Base-by-base conservation (phyloP, 2,113 vertebrate genomes). In the Cariama cristata region DNA sequence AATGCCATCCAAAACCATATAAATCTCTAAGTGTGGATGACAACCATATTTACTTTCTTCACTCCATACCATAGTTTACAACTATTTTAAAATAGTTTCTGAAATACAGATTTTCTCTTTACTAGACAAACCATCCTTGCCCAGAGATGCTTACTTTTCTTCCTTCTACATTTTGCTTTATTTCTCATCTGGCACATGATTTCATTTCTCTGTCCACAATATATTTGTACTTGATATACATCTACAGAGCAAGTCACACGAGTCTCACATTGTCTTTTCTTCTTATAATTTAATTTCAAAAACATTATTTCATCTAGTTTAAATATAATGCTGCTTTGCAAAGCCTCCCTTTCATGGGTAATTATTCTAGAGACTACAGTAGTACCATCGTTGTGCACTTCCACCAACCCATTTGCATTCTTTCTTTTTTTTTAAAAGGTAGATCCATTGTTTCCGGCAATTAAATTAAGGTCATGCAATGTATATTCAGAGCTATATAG, bases 391-490 rank as follows among this genome's bases (percentile, higher is more conserved):
- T 16, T 60, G 60, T 71, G 72, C 56, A 68, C n/a, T 84, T 95
- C 35, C 47, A 88, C 14, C 1, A 13, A 66, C 35, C 24, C 44
- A 84, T 77, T 94, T 79, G 21, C 18, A 71, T 60, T 44, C 32
- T 63, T 71, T 77, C 6, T 4, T 12, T 89, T 66, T 85, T 60
- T 88, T 62, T 69, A 18, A 8, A 90, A 88, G 24, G 79, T 64
- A 85, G 62, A 60, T 47, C 56, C 35, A 91, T 75, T 95, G 68
- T 85, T 92, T 94, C 88, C 75, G 16, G 16, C 92, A 95, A 93
- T 88, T 90, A 94, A 94, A 87, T 88, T 81, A 86, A 88, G 33
- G 45, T 44, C 32, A 80, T 40, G 50, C 56, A 90, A 69, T n/a
- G 7, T 94, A 91, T 77, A 88, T 45, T 94, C 60, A 86, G 84